phyloP scores from a whole-genome alignment of 23 tunicate genomes.

The Styela clava region DNA sequence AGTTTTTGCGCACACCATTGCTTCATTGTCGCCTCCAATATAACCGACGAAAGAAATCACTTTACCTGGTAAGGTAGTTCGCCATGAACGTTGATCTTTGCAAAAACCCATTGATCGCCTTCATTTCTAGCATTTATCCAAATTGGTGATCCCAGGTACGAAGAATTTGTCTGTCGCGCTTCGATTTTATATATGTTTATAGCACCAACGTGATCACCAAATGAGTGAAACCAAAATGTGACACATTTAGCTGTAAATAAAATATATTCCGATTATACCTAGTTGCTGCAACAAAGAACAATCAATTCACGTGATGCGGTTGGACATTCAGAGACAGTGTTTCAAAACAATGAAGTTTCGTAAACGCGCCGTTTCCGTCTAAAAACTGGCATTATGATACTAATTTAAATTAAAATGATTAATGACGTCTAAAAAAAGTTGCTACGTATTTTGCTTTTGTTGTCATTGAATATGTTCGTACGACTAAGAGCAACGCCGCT shows the following conservation, averaged over 20 bases:
- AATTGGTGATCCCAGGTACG: slow-evolving; percentile 27
- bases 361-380: too few species aligned
- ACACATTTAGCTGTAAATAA: slow-evolving; percentile 62
- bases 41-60: background rate
- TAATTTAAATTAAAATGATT: too few species aligned
- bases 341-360: too few species aligned
- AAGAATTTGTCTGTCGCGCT: background rate
- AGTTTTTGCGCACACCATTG: too few species aligned
- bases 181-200: slow-evolving; percentile 49
- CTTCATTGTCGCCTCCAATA: too few species aligned
- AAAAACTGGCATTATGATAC: too few species aligned
- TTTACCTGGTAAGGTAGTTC: slow-evolving; percentile 55
- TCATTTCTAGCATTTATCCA: slow-evolving; percentile 53
- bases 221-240: slow-evolving; percentile 81
- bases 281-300: too few species aligned
- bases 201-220: slow-evolving; percentile 55
- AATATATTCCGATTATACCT: background rate
- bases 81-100: slow-evolving; percentile 44
- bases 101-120: slow-evolving; percentile 77
- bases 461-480: too few species aligned
- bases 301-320: background rate
- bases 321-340: too few species aligned
- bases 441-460: too few species aligned
- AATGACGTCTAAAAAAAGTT: too few species aligned
- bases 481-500: too few species aligned